These are phyloP conservation scores for Antheraea assamensis DNA, from an alignment of 2,888 invertebrate genomes.

Conservation along the genomic window DNA sequence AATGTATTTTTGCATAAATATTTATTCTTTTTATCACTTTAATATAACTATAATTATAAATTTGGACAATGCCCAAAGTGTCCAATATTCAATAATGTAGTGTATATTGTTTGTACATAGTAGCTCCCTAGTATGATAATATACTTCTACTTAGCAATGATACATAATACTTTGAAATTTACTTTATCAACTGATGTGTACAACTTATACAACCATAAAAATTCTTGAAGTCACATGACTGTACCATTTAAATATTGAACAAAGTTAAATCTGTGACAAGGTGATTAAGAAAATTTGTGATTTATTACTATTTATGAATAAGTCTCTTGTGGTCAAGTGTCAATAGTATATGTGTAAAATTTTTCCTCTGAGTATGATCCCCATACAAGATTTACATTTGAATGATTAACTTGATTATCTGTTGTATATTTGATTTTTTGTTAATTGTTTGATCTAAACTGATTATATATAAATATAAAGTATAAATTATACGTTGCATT, in stretches of 20 bases:
- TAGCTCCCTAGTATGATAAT: too few relatives aligned
- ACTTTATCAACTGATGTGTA: neutral
- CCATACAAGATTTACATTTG: neutral
- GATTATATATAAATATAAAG: too few relatives aligned
- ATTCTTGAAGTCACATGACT: constrained; percentile 22
- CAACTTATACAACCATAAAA: constrained; percentile 7
- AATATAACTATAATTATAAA: neutral
- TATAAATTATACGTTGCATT: neutral
- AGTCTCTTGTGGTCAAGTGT: neutral
- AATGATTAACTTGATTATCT: neutral
- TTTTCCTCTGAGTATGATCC: neutral
- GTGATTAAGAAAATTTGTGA: neutral
- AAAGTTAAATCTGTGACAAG: neutral
- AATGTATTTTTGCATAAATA: too few relatives aligned
- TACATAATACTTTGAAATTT: neutral
- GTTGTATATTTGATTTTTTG: neutral
- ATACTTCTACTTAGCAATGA: neutral
- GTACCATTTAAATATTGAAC: neutral
- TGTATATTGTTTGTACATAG: too few relatives aligned
- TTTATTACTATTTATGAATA: neutral
- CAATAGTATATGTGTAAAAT: neutral
- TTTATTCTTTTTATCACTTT: neutral
- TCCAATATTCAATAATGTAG: neutral
- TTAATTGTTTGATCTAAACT: too few relatives aligned
- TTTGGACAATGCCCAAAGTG: neutral